Evolutionary conservation across 2,888 invertebrate species (phyloP).

Genomic region (Caprella mutica): DNA sequence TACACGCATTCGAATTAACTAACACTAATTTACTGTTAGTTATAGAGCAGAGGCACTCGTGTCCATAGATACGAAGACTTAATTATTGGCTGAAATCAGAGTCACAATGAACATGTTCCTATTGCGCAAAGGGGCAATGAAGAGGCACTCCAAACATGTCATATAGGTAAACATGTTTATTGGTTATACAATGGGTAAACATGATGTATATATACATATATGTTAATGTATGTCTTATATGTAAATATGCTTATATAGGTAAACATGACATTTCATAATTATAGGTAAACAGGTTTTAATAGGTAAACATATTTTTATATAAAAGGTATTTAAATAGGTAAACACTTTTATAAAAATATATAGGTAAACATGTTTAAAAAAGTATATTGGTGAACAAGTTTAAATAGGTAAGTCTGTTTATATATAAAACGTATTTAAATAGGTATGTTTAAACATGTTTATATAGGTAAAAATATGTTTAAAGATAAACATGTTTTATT

Average conservation of each 20-base stretch:
- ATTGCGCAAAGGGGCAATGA: too few relatives aligned
- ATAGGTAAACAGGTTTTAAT: slow-evolving; percentile 12
- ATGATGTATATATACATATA: slow-evolving; percentile 4
- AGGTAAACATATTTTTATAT: not conserved
- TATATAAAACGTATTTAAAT: not conserved
- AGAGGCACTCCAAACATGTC: too few relatives aligned
- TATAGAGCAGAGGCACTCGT: too few relatives aligned
- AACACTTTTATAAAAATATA: slow-evolving; percentile 13
- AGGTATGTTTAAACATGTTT: not conserved
- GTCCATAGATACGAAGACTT: too few relatives aligned
- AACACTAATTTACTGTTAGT: too few relatives aligned
- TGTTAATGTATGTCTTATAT: not conserved
- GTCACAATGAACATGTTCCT: too few relatives aligned
- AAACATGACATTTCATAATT: slow-evolving; percentile 7
- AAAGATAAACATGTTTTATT: not conserved
- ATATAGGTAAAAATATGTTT: slow-evolving; percentile 12
- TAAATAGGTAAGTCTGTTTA: slow-evolving; percentile 3
- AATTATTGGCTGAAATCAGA: too few relatives aligned
- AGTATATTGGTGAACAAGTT: too few relatives aligned
- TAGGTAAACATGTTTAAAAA: slow-evolving; percentile 1
- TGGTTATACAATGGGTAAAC: not conserved
- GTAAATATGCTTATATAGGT: slow-evolving; percentile 6
- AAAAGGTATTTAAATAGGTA: not conserved
- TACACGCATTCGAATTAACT: too few relatives aligned
- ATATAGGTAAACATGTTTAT: not conserved